These are phyloP conservation scores for Philereme vetulata DNA, from an alignment of 2,888 invertebrate genomes.

Conservation along the genomic window DNA sequence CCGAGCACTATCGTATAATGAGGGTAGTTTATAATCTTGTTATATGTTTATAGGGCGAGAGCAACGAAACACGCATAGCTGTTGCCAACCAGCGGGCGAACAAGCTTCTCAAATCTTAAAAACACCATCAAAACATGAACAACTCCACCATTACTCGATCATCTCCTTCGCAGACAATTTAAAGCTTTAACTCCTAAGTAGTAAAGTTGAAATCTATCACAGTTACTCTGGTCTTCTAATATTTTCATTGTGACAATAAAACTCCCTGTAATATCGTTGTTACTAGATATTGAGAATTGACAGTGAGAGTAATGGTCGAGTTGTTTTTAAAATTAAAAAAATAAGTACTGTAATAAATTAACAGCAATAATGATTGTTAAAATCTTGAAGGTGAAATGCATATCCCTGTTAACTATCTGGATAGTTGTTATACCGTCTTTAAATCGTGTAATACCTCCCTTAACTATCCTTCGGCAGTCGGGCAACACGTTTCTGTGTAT, in stretches of 20 bases:
- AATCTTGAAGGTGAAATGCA: constrained; percentile 1
- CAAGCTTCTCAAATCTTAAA: constrained; percentile 91
- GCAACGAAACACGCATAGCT: constrained; percentile 94
- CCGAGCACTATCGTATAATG: constrained; percentile 1
- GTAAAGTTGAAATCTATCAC: constrained; percentile 19
- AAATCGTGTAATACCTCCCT: too few relatives aligned
- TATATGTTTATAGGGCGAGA: constrained; percentile 85
- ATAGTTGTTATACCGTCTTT: background rate
- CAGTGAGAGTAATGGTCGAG: constrained; percentile 17
- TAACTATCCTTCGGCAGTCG: too few relatives aligned
- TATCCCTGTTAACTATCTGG: background rate
- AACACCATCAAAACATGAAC: constrained; percentile 24
- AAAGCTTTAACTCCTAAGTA: constrained; percentile 19
- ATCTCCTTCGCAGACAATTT: constrained; percentile 9
- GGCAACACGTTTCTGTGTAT: too few relatives aligned
- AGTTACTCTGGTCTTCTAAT: constrained; percentile 19
- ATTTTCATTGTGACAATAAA: constrained; percentile 27
- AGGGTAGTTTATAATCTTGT: constrained; percentile 17
- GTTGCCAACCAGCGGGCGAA: constrained; percentile 95
- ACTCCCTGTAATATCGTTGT: background rate
- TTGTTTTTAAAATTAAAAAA: constrained; percentile 3
- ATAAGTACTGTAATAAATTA: constrained; percentile 13
- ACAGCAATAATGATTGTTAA: constrained; percentile 21
- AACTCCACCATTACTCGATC: constrained; percentile 14
- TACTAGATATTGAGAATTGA: constrained; percentile 3